A percentile compares a stretch with the other conserved stretches of the same genome.
phyloP scores from a whole-genome alignment of 2,888 invertebrate species.

The Masnerella sp. region DNA sequence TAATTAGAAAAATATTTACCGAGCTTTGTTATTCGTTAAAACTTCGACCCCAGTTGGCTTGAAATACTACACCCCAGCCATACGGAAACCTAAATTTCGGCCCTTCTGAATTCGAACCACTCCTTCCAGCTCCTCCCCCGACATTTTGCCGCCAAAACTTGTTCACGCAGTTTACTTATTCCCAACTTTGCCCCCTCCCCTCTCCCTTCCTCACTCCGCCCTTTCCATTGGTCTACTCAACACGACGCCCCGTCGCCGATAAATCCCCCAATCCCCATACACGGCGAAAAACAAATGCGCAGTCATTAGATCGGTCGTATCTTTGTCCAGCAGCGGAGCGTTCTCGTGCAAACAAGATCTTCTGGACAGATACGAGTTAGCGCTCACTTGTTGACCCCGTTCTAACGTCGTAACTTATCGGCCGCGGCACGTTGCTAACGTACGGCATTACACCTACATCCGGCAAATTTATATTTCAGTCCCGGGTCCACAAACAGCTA shows the following conservation, averaged over 20 bases:
- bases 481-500: conserved; percentile 52
- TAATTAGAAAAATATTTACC: too few relatives aligned
- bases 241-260: conserved; percentile 12
- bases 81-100: conserved; percentile 11
- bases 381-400: conserved; percentile 73
- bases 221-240: conserved; percentile 27
- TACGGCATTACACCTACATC: conserved; percentile 56
- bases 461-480: conserved; percentile 56
- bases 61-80: conserved; percentile 5
- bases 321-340: conserved; percentile 62
- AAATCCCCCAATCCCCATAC: conserved; percentile 35
- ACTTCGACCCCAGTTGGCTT: too few relatives aligned
- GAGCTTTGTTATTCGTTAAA: too few relatives aligned
- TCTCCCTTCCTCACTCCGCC: background rate
- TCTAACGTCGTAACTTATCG: conserved; percentile 64
- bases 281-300: conserved; percentile 48
- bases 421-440: conserved; percentile 42
- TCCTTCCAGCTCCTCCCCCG: conserved; percentile 5
- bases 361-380: conserved; percentile 71
- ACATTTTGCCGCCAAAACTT: conserved; percentile 25
- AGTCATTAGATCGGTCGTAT: conserved; percentile 68
- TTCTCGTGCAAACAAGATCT: conserved; percentile 64
- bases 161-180: conserved; percentile 13
- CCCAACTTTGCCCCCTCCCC: background rate
- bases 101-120: background rate